Evolutionary conservation across 2,113 vertebrate species (phyloP).

Genomic region (Fulica atra): DNA sequence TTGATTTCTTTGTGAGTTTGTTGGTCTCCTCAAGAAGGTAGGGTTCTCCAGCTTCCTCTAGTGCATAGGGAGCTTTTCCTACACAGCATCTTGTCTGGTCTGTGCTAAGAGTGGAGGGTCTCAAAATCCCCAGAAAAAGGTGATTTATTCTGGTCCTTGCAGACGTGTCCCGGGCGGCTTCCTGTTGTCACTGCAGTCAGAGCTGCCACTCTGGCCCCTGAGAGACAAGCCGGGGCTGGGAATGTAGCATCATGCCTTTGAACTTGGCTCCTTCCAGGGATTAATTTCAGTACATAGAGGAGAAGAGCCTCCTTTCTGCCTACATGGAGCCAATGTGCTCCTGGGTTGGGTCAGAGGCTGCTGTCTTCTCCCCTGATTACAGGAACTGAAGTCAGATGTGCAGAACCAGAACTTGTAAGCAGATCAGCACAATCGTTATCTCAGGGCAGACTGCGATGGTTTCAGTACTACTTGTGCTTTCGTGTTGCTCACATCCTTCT

Average conservation of each 20-base stretch:
- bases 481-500: neutral
- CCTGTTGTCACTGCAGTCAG: neutral
- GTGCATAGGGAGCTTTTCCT: neutral
- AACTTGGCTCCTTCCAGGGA: neutral
- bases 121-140: neutral
- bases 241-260: neutral
- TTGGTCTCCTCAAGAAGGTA: neutral
- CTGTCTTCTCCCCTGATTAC: neutral
- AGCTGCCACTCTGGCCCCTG: neutral
- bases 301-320: neutral
- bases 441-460: neutral
- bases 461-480: neutral
- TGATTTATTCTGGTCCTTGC: neutral
- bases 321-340: neutral
- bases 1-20: neutral
- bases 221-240: neutral
- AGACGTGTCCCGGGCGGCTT: neutral
- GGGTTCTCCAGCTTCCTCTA: neutral
- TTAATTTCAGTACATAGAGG: neutral
- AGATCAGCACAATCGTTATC: neutral
- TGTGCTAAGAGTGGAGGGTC: rapidly evolving
- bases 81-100: neutral
- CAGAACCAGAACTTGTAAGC: neutral
- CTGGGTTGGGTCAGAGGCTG: neutral
- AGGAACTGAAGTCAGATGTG: neutral